These are phyloP conservation scores for Spodoptera litura DNA, from an alignment of 1,140 invertebrate species.

Conservation along the genomic window DNA sequence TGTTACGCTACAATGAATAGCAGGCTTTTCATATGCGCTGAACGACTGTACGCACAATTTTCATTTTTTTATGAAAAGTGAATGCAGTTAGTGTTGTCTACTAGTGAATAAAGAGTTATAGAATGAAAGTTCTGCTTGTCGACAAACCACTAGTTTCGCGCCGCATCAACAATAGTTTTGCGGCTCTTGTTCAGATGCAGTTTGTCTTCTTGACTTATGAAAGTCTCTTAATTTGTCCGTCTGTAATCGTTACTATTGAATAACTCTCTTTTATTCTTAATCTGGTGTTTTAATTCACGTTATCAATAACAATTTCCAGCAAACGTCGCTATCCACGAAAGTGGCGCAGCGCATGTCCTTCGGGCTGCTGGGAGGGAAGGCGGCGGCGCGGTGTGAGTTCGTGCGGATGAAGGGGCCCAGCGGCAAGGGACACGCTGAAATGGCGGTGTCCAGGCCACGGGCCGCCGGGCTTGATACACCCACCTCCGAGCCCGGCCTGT, in stretches of 20 bases:
- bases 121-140: not conserved
- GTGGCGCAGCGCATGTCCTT: constrained; percentile 98
- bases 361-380: constrained; percentile 91
- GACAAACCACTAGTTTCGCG: too few species aligned
- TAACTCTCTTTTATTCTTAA: too few species aligned
- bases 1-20: not conserved
- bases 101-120: constrained; percentile 6
- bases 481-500: constrained; percentile 95
- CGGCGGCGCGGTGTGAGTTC: constrained; percentile 96
- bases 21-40: too few species aligned
- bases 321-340: constrained; percentile 97
- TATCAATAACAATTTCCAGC: constrained; percentile 74
- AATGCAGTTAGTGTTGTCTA: not conserved
- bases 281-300: not conserved
- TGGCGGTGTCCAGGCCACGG: constrained; percentile 97
- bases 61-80: constrained; percentile 25
- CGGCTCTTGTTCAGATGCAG: too few species aligned
- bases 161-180: too few species aligned
- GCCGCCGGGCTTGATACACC: constrained; percentile 97
- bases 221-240: too few species aligned
- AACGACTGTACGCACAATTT: not conserved
- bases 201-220: too few species aligned
- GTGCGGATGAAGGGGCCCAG: constrained; percentile 98
- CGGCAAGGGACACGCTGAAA: constrained; percentile 98
- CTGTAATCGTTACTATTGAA: too few species aligned